These are phyloP conservation scores for Galaxea fascicularis DNA, from an alignment of 92 coral and sea anemone species.

Conservation along the genomic window DNA sequence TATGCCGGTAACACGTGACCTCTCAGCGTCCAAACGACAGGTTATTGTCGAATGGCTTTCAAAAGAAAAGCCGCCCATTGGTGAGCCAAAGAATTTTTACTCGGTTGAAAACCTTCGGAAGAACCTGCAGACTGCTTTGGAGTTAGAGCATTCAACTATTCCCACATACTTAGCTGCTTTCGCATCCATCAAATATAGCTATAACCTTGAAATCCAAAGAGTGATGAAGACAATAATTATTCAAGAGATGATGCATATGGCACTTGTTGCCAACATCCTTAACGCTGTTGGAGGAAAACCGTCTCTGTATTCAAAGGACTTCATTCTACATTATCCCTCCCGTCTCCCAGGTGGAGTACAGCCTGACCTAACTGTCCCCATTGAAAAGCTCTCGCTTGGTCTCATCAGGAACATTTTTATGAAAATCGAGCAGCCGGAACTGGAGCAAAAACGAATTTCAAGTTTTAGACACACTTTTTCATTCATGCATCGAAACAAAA, in stretches of 20 bases:
- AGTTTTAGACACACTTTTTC: background rate
- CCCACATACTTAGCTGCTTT: slow-evolving; percentile 81
- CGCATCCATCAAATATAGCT: slow-evolving; percentile 73
- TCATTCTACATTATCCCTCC: slow-evolving; percentile 72
- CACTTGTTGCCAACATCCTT: slow-evolving; percentile 78
- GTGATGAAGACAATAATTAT: slow-evolving; percentile 61
- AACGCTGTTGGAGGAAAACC: slow-evolving; percentile 88
- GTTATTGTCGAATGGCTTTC: slow-evolving; percentile 76
- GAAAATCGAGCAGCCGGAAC: slow-evolving; percentile 73
- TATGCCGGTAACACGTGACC: slow-evolving; percentile 86
- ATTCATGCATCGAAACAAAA: background rate
- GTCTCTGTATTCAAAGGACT: slow-evolving; percentile 42
- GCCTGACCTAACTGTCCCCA: slow-evolving; percentile 70
- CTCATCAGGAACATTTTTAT: slow-evolving; percentile 83
- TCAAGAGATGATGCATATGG: slow-evolving; percentile 85
- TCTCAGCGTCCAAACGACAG: slow-evolving; percentile 65
- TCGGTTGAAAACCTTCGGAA: slow-evolving; percentile 55
- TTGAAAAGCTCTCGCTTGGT: slow-evolving; percentile 75
- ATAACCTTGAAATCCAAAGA: slow-evolving; percentile 54
- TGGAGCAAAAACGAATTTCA: slow-evolving; percentile 9
- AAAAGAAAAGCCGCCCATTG: slow-evolving; percentile 48
- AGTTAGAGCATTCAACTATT: slow-evolving; percentile 80
- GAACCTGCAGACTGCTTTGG: slow-evolving; percentile 73
- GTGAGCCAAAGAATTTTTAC: slow-evolving; percentile 44
- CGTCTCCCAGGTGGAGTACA: slow-evolving; percentile 89